Evolutionary conservation across 1,140 invertebrate species (phyloP).

Genomic region (Orussus abietinus): DNA sequence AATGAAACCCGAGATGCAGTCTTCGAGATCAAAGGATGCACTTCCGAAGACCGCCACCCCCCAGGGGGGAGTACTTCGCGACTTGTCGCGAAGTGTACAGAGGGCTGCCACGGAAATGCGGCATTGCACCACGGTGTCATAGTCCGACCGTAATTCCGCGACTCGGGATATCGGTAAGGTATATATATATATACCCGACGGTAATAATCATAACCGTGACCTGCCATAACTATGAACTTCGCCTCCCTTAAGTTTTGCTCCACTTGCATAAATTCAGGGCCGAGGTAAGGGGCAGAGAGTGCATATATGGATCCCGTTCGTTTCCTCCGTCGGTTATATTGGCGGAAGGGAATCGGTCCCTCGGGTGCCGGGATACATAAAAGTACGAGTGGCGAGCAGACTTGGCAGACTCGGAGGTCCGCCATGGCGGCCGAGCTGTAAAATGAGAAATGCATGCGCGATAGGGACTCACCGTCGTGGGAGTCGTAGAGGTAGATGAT

Average conservation of each 20-base stretch:
- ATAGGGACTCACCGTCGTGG: slow-evolving; percentile 79
- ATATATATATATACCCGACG: too few species aligned
- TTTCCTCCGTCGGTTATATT: slow-evolving; percentile 9
- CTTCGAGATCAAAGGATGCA: slow-evolving; percentile 14
- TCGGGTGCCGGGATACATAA: slow-evolving; percentile 25
- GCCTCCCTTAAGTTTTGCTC: not conserved
- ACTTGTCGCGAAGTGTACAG: too few species aligned
- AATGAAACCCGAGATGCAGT: too few species aligned
- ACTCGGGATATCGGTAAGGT: too few species aligned
- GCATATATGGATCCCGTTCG: not conserved
- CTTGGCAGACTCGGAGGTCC: slow-evolving; percentile 6
- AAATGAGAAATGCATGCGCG: slow-evolving; percentile 43
- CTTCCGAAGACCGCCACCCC: too few species aligned
- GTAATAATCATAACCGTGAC: slow-evolving; percentile 1
- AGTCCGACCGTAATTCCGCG: too few species aligned
- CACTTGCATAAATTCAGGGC: not conserved
- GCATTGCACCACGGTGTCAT: too few species aligned
- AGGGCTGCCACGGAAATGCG: too few species aligned
- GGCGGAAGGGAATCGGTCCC: slow-evolving; percentile 22
- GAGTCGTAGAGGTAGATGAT: slow-evolving; percentile 95
- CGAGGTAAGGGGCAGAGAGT: too few species aligned
- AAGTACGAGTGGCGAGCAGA: not conserved
- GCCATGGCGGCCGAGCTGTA: too few species aligned
- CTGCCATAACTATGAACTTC: not conserved
- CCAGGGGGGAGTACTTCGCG: too few species aligned